Evolutionary conservation across 2,797 vertebrate genomes (phyloP).

Genomic region (Gila robusta): DNA sequence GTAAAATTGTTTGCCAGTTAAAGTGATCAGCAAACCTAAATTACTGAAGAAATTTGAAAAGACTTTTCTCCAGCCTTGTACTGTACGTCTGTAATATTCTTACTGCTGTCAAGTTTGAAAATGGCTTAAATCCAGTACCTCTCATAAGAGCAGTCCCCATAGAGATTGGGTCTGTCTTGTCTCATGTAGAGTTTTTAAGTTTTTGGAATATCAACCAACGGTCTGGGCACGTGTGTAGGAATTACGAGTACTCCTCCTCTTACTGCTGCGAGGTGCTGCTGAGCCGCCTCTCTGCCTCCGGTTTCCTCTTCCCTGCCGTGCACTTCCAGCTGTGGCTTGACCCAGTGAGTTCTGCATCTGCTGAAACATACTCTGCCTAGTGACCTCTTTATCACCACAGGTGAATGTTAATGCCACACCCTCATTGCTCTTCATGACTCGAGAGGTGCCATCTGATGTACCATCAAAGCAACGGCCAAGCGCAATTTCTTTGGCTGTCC

Average conservation of each 20-base stretch:
- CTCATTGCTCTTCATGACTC: slow-evolving; percentile 92
- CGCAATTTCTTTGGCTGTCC: slow-evolving; percentile 94
- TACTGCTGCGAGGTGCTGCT: slow-evolving; percentile 67
- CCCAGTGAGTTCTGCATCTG: slow-evolving; percentile 78
- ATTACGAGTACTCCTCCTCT: slow-evolving; percentile 68
- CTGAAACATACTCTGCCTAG: slow-evolving; percentile 88
- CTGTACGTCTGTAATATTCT: background rate
- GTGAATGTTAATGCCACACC: slow-evolving; percentile 92
- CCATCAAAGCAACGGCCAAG: slow-evolving; percentile 97
- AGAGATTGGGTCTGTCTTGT: slow-evolving; percentile 14
- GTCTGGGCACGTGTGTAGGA: slow-evolving; percentile 64
- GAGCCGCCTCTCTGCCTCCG: slow-evolving; percentile 75
- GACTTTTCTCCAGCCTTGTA: background rate
- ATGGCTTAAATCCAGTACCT: background rate
- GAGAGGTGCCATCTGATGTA: slow-evolving; percentile 90
- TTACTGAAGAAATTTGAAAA: background rate
- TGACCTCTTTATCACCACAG: slow-evolving; percentile 83
- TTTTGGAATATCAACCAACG: slow-evolving; percentile 52
- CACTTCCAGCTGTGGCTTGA: slow-evolving; percentile 71
- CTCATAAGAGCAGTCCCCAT: background rate
- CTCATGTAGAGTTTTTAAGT: background rate
- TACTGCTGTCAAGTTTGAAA: background rate
- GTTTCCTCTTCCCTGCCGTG: slow-evolving; percentile 69
- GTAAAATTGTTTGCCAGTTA: background rate
- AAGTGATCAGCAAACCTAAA: background rate